These are phyloP conservation scores for Takifugu bimaculatus DNA, from an alignment of 2,113 vertebrate species.

Conservation along the genomic window DNA sequence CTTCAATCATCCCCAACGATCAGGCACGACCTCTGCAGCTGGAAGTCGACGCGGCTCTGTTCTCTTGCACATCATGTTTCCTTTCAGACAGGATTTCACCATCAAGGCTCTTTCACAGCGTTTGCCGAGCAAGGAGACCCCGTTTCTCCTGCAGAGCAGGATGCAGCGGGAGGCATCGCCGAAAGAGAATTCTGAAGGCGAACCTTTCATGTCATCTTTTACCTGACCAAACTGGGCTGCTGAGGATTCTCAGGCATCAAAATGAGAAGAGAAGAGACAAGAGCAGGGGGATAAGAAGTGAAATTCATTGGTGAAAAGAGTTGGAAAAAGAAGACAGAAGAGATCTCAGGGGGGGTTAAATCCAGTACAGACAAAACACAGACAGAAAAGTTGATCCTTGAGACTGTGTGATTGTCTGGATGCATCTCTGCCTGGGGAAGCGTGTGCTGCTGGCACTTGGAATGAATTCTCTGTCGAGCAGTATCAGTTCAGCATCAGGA, in stretches of 20 bases:
- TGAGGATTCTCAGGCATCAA: constrained; percentile 35
- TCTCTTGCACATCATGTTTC: background rate
- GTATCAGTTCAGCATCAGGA: constrained; percentile 28
- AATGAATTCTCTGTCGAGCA: constrained; percentile 50
- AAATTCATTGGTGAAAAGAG: constrained; percentile 3
- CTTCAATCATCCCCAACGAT: constrained; percentile 55
- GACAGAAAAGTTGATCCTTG: constrained; percentile 11
- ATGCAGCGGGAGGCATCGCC: constrained; percentile 53
- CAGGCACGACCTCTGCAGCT: constrained; percentile 37
- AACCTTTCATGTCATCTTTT: constrained; percentile 52
- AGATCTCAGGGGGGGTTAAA: constrained; percentile 5
- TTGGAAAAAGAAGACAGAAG: background rate
- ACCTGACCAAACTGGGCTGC: constrained; percentile 43
- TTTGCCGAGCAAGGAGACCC: constrained; percentile 35
- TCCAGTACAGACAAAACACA: constrained; percentile 30
- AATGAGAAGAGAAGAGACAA: constrained; percentile 22
- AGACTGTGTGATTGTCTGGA: constrained; percentile 8
- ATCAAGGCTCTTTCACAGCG: background rate
- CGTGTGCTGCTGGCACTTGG: constrained; percentile 37
- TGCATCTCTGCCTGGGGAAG: constrained; percentile 49
- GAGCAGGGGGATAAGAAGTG: constrained; percentile 1
- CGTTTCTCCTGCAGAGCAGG: constrained; percentile 36
- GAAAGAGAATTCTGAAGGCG: constrained; percentile 41
- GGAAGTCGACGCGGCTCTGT: constrained; percentile 9
- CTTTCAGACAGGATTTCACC: background rate